Evolutionary conservation across 2,113 vertebrate genomes (phyloP).

Genomic region (zebrafish (Danio rerio)): GRCz12tu NC_133190.1:33820501-33821000

Average conservation of each 20-base stretch:
- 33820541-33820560: no score
- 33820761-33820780: constrained; percentile 23
- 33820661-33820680: neutral
- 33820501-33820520: no score
- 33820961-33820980: constrained; percentile 65
- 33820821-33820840: constrained; percentile 28
- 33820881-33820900: constrained; percentile 56
- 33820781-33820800: constrained; percentile 39
- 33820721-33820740: neutral
- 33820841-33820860: constrained; percentile 13
- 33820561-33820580: neutral
- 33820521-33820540: no score
- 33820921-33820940: constrained; percentile 55
- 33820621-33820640: neutral
- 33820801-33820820: neutral
- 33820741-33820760: constrained; percentile 13
- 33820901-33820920: constrained; percentile 56
- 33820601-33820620: neutral
- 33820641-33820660: neutral
- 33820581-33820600: neutral
- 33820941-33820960: constrained; percentile 54
- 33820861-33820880: constrained; percentile 10
- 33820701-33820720: neutral
- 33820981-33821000: constrained; percentile 42
- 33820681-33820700: neutral